Evolutionary conservation across 1,140 invertebrate genomes (phyloP).

Genomic region (Anagrus nilaparvatae): DNA sequence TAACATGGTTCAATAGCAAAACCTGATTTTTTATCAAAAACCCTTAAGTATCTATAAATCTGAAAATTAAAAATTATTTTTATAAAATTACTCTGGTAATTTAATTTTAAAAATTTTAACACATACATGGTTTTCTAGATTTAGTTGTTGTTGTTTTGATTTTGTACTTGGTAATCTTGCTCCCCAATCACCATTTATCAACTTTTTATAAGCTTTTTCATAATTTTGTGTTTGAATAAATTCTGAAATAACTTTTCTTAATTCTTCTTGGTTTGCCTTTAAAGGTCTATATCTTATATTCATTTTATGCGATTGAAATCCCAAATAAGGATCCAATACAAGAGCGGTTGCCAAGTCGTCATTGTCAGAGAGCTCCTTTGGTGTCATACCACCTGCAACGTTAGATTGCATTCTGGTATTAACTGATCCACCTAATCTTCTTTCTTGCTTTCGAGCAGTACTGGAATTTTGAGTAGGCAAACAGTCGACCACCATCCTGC

Average conservation of each 20-base stretch:
- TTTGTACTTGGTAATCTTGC: conserved; percentile 60
- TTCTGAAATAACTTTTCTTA: conserved; percentile 74
- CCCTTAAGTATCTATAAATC: conserved; percentile 86
- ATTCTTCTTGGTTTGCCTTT: conserved; percentile 67
- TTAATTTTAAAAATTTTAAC: conserved; percentile 6
- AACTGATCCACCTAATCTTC: conserved; percentile 34
- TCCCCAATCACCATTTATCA: conserved; percentile 77
- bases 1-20: conserved; percentile 90
- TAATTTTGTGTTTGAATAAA: conserved; percentile 86
- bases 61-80: conserved; percentile 42
- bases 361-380: conserved; percentile 90
- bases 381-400: conserved; percentile 65
- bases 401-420: conserved; percentile 39
- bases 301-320: conserved; percentile 97
- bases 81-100: not conserved
- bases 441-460: conserved; percentile 40
- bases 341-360: conserved; percentile 93
- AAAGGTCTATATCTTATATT: conserved; percentile 69
- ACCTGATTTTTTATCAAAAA: conserved; percentile 89
- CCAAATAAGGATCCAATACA: conserved; percentile 87
- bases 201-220: conserved; percentile 72
- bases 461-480: conserved; percentile 37
- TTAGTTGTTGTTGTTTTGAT: conserved; percentile 70
- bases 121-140: conserved; percentile 86
- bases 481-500: conserved; percentile 44